Evolutionary conservation across 2,888 invertebrate species (phyloP).

Genomic region (Zhuqinia jingwanae): DNA sequence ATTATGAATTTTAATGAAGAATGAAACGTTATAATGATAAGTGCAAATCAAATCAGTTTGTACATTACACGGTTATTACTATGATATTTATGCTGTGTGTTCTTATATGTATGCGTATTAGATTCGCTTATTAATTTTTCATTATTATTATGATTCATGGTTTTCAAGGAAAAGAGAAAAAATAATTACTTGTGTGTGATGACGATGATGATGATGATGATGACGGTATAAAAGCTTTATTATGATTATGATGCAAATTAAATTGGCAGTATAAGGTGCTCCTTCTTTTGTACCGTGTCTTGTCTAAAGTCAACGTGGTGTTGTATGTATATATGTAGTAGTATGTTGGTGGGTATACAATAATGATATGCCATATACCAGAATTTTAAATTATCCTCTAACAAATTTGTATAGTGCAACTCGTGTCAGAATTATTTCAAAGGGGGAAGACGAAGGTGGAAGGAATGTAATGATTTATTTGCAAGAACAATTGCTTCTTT

Average conservation of each 20-base stretch:
- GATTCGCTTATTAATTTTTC: slow-evolving; percentile 64
- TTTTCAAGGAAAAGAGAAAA: slow-evolving; percentile 52
- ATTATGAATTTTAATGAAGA: slow-evolving; percentile 67
- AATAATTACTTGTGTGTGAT: slow-evolving; percentile 11
- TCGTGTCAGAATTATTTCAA: slow-evolving; percentile 12
- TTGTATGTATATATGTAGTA: neutral
- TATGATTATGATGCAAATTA: slow-evolving; percentile 63
- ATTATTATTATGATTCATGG: slow-evolving; percentile 47
- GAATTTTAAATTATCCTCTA: too few species aligned
- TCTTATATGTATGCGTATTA: slow-evolving; percentile 41
- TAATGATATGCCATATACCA: too few species aligned
- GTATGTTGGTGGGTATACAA: too few species aligned
- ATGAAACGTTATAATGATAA: slow-evolving; percentile 62
- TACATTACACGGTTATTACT: slow-evolving; percentile 10
- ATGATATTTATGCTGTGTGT: neutral
- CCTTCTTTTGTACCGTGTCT: neutral
- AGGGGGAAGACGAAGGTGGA: neutral
- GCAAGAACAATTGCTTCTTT: slow-evolving; percentile 12
- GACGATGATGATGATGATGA: slow-evolving; percentile 15
- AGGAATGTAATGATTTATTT: slow-evolving; percentile 42
- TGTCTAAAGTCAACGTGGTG: neutral
- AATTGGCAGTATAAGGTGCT: slow-evolving; percentile 31
- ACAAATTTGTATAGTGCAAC: neutral
- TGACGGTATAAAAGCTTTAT: slow-evolving; percentile 43
- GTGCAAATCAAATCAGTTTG: neutral